A percentile compares a stretch with the other conserved stretches of the same genome.
Conservation (phyloP, 2,797 vertebrate species). For the Gymnopithys bicolor region DNA sequence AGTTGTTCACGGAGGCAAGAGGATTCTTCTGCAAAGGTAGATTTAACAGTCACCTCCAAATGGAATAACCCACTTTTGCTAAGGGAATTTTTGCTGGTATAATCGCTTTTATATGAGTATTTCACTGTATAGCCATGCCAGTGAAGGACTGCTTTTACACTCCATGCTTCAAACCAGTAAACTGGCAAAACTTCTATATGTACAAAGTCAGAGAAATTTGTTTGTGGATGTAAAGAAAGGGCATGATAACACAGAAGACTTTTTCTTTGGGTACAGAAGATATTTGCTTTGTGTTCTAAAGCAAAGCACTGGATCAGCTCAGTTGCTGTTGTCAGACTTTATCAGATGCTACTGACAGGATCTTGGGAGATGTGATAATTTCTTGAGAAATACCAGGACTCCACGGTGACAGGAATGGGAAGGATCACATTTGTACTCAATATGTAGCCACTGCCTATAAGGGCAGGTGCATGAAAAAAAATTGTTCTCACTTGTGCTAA, state of each 20-base stretch:
- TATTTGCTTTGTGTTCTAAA: neutral
- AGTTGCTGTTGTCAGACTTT: neutral
- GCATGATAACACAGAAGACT: neutral
- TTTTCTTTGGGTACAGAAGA: neutral
- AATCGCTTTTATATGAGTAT: neutral
- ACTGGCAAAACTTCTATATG: neutral
- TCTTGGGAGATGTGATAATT: neutral
- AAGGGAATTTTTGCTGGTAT: neutral
- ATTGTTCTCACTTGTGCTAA: neutral
- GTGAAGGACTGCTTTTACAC: neutral
- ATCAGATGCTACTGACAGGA: neutral
- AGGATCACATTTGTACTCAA: neutral
- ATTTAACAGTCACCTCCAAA: neutral
- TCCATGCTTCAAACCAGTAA: neutral
- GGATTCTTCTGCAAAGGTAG: neutral
- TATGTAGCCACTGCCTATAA: neutral
- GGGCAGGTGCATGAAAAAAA: neutral
- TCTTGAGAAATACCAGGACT: neutral
- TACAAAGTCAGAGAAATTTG: neutral
- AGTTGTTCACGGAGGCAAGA: neutral
- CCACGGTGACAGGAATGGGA: neutral
- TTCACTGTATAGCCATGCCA: neutral
- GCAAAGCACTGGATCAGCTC: neutral
- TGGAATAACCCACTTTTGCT: neutral
- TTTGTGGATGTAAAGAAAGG: neutral